phyloP scores from a whole-genome alignment of 2,797 vertebrate species.

The Helarctos malayanus region DNA sequence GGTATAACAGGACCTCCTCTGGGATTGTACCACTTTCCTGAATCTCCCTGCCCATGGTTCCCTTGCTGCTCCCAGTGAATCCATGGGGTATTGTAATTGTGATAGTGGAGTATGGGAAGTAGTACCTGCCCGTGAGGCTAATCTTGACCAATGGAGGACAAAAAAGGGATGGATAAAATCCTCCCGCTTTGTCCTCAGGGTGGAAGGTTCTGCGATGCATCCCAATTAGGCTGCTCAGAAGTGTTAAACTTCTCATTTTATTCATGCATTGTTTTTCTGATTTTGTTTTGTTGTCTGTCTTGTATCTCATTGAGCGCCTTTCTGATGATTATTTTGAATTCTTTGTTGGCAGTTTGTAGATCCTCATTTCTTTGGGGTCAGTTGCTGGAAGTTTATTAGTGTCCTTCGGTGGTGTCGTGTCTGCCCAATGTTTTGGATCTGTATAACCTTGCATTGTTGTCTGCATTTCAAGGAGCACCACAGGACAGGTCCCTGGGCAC shows the following conservation, averaged over 20 bases:
- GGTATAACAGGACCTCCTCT: rapidly evolving
- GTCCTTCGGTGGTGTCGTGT: background rate
- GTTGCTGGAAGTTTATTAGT: background rate
- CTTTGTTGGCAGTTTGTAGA: background rate
- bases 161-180: background rate
- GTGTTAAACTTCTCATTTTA: background rate
- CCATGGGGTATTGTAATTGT: background rate
- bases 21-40: background rate
- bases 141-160: background rate
- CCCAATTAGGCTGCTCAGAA: background rate
- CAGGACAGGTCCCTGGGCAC: background rate
- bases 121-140: background rate
- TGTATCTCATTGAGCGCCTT: background rate
- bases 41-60: background rate
- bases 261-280: background rate
- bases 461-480: background rate
- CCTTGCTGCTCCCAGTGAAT: background rate
- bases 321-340: background rate
- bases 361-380: background rate
- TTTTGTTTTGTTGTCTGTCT: background rate
- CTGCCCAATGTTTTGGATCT: background rate
- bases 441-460: background rate
- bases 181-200: background rate
- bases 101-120: background rate
- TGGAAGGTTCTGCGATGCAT: background rate